phyloP scores from a whole-genome alignment of 2,113 vertebrate genomes.

The Ochotona curzoniae region DNA sequence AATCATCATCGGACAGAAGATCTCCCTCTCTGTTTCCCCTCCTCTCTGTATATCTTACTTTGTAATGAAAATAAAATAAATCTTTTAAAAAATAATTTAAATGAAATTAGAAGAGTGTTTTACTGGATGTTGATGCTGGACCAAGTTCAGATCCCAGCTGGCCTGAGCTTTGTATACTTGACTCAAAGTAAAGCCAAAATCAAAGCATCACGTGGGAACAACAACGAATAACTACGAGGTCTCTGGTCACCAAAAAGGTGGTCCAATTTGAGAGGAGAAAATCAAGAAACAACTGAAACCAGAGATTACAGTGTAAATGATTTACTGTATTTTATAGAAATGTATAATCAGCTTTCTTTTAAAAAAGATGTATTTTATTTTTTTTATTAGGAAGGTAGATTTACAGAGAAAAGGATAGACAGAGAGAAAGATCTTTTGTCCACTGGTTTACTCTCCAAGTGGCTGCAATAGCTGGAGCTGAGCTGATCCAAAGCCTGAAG shows the following conservation, averaged over 20 bases:
- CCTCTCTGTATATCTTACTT: too few species aligned
- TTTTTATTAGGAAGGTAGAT: too few species aligned
- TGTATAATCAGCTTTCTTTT: background rate
- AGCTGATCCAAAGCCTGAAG: too few species aligned
- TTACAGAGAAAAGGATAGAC: too few species aligned
- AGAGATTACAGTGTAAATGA: background rate
- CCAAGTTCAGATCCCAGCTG: background rate
- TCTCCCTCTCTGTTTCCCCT: too few species aligned
- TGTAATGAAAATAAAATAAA: too few species aligned
- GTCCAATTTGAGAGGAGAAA: background rate
- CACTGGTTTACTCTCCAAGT: too few species aligned
- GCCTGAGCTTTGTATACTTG: background rate
- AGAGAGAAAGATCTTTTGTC: too few species aligned
- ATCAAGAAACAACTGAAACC: constrained; percentile 28
- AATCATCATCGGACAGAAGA: too few species aligned
- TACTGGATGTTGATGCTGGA: background rate
- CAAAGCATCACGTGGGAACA: background rate
- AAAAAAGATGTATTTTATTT: too few species aligned
- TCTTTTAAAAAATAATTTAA: background rate
- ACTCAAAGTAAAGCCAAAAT: background rate
- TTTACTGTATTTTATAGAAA: background rate
- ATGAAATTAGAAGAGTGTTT: background rate
- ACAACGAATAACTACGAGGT: background rate
- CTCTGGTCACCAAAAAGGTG: background rate
- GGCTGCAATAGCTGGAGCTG: too few species aligned